phyloP scores from a whole-genome alignment of 2,797 vertebrate species.

The Falco peregrinus region DNA sequence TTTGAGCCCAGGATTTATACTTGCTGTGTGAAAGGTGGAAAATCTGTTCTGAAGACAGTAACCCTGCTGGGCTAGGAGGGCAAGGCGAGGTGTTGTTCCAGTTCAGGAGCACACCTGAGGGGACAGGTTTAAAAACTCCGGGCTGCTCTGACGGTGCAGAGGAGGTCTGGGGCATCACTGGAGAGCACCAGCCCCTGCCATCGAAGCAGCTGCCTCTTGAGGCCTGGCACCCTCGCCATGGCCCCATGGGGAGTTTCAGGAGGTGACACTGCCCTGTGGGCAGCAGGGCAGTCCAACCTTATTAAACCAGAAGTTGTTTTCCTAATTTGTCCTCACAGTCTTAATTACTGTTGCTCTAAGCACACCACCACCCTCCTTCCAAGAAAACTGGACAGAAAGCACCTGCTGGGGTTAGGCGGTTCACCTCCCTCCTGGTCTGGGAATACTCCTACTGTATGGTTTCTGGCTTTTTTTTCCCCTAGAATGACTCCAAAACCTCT shows the following conservation, averaged over 20 bases:
- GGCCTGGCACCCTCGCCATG: rapidly evolving
- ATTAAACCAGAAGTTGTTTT: slow-evolving; percentile 47
- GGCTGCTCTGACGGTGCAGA: not conserved
- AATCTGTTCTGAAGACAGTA: not conserved
- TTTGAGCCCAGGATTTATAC: not conserved
- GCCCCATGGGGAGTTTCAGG: not conserved
- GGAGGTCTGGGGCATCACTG: not conserved
- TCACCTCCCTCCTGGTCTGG: not conserved
- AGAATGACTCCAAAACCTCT: not conserved
- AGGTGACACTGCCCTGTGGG: not conserved
- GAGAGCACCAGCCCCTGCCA: not conserved
- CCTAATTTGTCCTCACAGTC: slow-evolving; percentile 12
- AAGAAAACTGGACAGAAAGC: slow-evolving; percentile 25
- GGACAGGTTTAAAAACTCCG: not conserved
- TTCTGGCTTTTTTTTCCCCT: not conserved
- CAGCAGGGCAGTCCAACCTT: not conserved
- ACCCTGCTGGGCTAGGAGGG: not conserved
- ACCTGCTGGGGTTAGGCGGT: slow-evolving; percentile 39
- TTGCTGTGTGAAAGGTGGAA: not conserved
- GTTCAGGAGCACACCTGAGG: not conserved
- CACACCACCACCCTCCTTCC: not conserved
- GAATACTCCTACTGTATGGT: not conserved
- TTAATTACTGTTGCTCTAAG: slow-evolving; percentile 46
- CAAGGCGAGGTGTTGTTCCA: not conserved
- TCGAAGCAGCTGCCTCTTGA: not conserved